Conservation (phyloP, 2,113 vertebrate genomes). For the Varanus salvator region DNA sequence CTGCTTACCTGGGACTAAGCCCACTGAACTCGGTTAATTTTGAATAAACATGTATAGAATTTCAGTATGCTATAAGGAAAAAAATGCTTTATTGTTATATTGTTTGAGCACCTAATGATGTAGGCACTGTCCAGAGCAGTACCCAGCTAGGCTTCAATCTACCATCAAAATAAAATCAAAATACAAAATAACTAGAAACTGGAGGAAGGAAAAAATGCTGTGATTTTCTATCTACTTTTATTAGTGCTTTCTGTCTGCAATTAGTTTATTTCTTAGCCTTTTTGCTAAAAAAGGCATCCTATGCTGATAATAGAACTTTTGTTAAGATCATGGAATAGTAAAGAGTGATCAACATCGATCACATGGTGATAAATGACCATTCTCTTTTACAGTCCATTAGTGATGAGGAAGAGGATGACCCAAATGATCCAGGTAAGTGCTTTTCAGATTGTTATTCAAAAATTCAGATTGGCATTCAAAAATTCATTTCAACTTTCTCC, state of each 20-base stretch:
- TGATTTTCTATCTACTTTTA: no score
- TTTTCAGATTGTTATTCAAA: not conserved
- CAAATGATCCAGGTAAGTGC: conserved; percentile 76
- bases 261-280: not conserved
- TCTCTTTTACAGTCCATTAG: conserved; percentile 73
- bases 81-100: no score
- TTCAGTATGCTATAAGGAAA: not conserved
- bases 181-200: not conserved
- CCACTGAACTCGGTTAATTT: no score
- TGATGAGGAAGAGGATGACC: conserved; percentile 81
- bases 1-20: no score
- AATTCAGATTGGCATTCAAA: not conserved
- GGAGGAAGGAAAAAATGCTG: not conserved
- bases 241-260: not conserved
- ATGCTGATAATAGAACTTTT: not conserved
- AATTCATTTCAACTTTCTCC: no score
- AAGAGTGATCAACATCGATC: not conserved
- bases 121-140: not conserved
- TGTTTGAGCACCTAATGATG: not conserved
- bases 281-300: not conserved
- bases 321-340: not conserved
- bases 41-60: no score
- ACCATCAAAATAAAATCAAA: not conserved
- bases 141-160: not conserved
- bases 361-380: not conserved